These are phyloP conservation scores for Acanthoscelides obtectus DNA, from an alignment of 2,888 invertebrate species.

Conservation along the genomic window DNA sequence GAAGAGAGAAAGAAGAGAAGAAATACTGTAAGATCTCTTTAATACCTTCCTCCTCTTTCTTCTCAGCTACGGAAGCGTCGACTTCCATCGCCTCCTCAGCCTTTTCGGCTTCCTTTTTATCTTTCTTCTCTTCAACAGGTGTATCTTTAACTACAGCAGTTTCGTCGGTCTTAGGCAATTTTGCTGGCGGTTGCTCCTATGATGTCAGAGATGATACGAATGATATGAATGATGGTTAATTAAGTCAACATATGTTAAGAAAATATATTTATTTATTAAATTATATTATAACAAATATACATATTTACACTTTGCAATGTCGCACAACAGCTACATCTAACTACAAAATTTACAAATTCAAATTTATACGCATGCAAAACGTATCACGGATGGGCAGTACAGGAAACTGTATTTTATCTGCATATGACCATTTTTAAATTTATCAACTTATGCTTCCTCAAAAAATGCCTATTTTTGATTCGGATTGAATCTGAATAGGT, in stretches of 20 bases:
- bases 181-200: constrained; percentile 49
- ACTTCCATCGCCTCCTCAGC: constrained; percentile 26
- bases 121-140: constrained; percentile 16
- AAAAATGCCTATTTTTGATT: too few species aligned
- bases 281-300: constrained; percentile 1
- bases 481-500: too few species aligned
- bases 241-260: constrained; percentile 5
- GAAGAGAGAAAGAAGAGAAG: neutral
- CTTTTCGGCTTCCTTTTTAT: constrained; percentile 14
- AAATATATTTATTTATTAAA: constrained; percentile 3
- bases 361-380: neutral
- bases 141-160: constrained; percentile 19
- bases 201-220: constrained; percentile 6
- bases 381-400: neutral
- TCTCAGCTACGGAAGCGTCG: constrained; percentile 19
- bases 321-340: constrained; percentile 2
- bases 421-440: too few species aligned
- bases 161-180: constrained; percentile 52
- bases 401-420: neutral
- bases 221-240: neutral
- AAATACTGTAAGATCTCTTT: neutral
- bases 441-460: too few species aligned
- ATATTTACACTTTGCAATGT: neutral
- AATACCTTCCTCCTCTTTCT: constrained; percentile 16
- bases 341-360: neutral